Percentiles rank a stretch among this genome's conserved stretches.
Evolutionary conservation across 2,888 invertebrate species (phyloP).

Genomic region (Ecliptopera silaceata): DNA sequence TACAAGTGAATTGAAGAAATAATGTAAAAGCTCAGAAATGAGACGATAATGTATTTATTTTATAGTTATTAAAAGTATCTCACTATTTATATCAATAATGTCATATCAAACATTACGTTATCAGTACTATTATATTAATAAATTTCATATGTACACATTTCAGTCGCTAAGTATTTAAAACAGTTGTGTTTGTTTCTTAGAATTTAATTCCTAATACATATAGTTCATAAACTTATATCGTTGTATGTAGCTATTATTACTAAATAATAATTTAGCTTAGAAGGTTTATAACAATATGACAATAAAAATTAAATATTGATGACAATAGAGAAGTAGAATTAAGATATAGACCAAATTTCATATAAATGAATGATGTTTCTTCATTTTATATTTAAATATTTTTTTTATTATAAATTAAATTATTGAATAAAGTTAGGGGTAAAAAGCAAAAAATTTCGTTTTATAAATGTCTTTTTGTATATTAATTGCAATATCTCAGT

Average conservation of each 20-base stretch:
- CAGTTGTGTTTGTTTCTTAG: not conserved
- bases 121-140: not conserved
- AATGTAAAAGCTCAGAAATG: not conserved
- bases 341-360: constrained; percentile 62
- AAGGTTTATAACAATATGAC: constrained; percentile 43
- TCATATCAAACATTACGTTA: constrained; percentile 53
- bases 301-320: constrained; percentile 44
- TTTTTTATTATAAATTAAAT: not conserved
- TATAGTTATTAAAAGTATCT: not conserved
- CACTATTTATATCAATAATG: constrained; percentile 56
- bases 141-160: not conserved
- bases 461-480: too few relatives aligned
- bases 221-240: not conserved
- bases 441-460: too few relatives aligned
- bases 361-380: constrained; percentile 19
- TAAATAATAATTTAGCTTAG: constrained; percentile 43
- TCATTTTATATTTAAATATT: constrained; percentile 6
- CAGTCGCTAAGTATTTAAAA: not conserved
- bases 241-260: constrained; percentile 3
- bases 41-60: not conserved
- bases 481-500: not conserved
- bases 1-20: too few relatives aligned
- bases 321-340: constrained; percentile 58
- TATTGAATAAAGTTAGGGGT: not conserved
- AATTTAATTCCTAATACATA: too few relatives aligned